Base-by-base conservation (phyloP, 2,113 vertebrate species). In the Hemicordylus capensis region DNA sequence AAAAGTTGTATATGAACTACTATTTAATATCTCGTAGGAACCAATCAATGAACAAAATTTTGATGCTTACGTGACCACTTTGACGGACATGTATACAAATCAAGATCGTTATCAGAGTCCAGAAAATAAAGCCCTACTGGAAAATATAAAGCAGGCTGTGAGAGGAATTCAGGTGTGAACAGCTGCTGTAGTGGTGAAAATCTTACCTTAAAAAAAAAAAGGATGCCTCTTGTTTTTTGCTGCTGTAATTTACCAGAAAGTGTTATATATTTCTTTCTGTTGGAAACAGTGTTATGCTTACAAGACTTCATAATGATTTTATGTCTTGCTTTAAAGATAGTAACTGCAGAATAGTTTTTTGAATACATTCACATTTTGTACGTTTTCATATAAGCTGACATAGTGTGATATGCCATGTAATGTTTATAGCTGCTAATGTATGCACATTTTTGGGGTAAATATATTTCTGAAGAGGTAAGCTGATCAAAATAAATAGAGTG, bases 141-240 rank as follows among this genome's bases (percentile, higher is more conserved):
- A 99, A 97, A 99, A 98, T 96, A 99, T 99, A 96, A 99, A 99
- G 95, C 98, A 99, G 97, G 98, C 99, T 91, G 99, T 99, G 91
- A 98, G 99, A 97, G 98, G 98, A 94, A 99, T 99, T 95, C 98
- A 99, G 97, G 99, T 99, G 95, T 99, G 98, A 97, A 95, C 93
- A 94, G 94, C 93, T 93, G 93, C 94, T 95, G 89, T 94, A 95
- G 94, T 93, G 95, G 92, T 91, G 96, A 95, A 94, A 95, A 93
- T 95, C 91, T 95, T 94, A 96, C 93, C 95, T 95, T 79, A 82
- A 91, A 92, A 85, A 94, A 96, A 95, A 95, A 95, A 95, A 95
- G 95, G 96, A 96, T 95, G 97, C 96, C 97, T 97, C 97, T 95
- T 97, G 93, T 95, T 96, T 94, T 95, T 96, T 96, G 96, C 97